Conservation (phyloP, 2,888 invertebrate species). For the Synergus itoensis region DNA sequence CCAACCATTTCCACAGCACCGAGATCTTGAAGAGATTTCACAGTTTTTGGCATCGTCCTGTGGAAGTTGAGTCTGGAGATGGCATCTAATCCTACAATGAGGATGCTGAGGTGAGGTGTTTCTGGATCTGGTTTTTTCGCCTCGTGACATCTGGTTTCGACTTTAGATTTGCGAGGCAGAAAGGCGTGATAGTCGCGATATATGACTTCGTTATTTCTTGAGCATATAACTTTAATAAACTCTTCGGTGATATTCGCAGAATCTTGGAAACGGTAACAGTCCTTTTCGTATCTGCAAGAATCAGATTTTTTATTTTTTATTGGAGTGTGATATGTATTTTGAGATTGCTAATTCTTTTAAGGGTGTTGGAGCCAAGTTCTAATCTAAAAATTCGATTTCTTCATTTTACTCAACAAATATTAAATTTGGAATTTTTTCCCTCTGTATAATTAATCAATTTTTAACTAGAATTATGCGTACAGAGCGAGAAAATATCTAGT, state of each 20-base stretch:
- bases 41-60: slow-evolving; percentile 89
- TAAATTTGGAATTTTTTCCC: too few species aligned
- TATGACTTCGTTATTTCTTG: slow-evolving; percentile 76
- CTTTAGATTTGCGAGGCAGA: slow-evolving; percentile 78
- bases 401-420: too few species aligned
- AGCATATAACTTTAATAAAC: slow-evolving; percentile 85
- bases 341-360: too few species aligned
- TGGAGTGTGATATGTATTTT: too few species aligned
- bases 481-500: too few species aligned
- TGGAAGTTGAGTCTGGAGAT: slow-evolving; percentile 92
- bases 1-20: slow-evolving; percentile 89
- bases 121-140: slow-evolving; percentile 59
- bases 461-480: too few species aligned
- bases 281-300: slow-evolving; percentile 75
- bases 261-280: slow-evolving; percentile 79
- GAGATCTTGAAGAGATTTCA: slow-evolving; percentile 81
- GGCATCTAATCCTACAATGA: slow-evolving; percentile 91
- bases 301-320: background rate
- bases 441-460: too few species aligned
- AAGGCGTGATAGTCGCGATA: slow-evolving; percentile 86
- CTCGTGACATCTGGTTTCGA: slow-evolving; percentile 64
- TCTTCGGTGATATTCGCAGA: slow-evolving; percentile 80
- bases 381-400: too few species aligned
- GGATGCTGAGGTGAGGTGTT: slow-evolving; percentile 81
- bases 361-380: too few species aligned